Evolutionary conservation across 1,140 invertebrate species (phyloP).

Genomic region (Ostrea edulis): DNA sequence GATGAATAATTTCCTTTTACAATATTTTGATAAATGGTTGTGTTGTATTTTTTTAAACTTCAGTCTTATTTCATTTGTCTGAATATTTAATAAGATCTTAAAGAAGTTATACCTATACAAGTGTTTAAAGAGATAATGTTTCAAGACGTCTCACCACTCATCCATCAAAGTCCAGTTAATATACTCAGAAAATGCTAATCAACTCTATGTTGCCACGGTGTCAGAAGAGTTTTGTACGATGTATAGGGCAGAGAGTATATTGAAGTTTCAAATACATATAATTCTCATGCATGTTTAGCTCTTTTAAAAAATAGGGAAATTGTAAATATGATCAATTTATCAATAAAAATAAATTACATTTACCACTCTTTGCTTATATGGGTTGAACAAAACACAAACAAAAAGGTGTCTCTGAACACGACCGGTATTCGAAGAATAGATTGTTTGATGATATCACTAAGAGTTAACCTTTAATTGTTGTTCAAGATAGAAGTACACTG

Average conservation of each 20-base stretch:
- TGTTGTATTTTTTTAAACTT: constrained; percentile 5
- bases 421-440: no score
- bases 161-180: constrained; percentile 12
- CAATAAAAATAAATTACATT: no score
- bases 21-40: constrained; percentile 20
- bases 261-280: background rate
- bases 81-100: constrained; percentile 26
- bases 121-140: constrained; percentile 29
- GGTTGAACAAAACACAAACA: no score
- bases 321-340: no score
- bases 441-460: no score
- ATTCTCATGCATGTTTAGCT: background rate
- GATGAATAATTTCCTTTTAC: constrained; percentile 26
- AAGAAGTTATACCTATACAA: background rate
- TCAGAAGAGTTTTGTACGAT: background rate
- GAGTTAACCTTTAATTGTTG: no score
- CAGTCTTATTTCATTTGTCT: constrained; percentile 20
- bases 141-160: constrained; percentile 21
- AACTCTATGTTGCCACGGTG: background rate
- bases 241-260: background rate
- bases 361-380: no score
- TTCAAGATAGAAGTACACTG: no score
- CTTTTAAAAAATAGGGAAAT: no score
- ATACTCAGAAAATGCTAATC: constrained; percentile 23
- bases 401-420: no score